Base-by-base conservation (phyloP, 1,140 invertebrate genomes). In the Chrysoperla carnea region DNA sequence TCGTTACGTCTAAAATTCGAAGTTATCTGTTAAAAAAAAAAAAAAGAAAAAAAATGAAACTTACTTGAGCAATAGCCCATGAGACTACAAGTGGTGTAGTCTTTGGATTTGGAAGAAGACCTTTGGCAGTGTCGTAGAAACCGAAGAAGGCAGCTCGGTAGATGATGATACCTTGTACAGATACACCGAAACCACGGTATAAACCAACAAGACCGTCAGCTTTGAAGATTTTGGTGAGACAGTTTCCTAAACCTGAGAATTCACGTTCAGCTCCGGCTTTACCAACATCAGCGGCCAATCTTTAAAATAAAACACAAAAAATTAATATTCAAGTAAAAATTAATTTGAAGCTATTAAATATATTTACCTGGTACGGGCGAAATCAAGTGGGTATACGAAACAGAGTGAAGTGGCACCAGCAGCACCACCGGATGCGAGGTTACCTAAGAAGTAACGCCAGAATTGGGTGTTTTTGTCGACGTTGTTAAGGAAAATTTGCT, bases 331-430 rank as follows among this genome's bases (percentile, higher is more conserved):
- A 6, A 11, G 2, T 33, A 4, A 12, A 6, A 33, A 2, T 11
- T 4, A 33, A 2, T 11, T 33, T 11, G n/a, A 33, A 33, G 6
- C 17, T 23, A 3, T 23, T 2, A 23, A 23, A 23, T 3, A 43
- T 27, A 52, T 48, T 52, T 60, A 82, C 79, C 90, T 78, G 45
- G 91, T 96, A 73, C 92, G 73, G 54, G 86, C 88, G 63, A 89
- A 95, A 67, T 95, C 92, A 36, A 96, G 73, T 14, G 92, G 92
- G 60, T 96, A 96, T 40, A 96, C 91, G 56, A 96, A 93, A 64
- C 84, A 89, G 23, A 95, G 71, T 23, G 91, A 95, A 12, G 89
- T 86, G 14, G 88, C 90, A 56, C 92, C 92, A 55, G 92, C 89
- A 45, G 85, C 85, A 64, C 90, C 91, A 68, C 91, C 91, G 52